Evolutionary conservation across 2,888 invertebrate genomes (phyloP).

Genomic region (Amaurobius ferox): DNA sequence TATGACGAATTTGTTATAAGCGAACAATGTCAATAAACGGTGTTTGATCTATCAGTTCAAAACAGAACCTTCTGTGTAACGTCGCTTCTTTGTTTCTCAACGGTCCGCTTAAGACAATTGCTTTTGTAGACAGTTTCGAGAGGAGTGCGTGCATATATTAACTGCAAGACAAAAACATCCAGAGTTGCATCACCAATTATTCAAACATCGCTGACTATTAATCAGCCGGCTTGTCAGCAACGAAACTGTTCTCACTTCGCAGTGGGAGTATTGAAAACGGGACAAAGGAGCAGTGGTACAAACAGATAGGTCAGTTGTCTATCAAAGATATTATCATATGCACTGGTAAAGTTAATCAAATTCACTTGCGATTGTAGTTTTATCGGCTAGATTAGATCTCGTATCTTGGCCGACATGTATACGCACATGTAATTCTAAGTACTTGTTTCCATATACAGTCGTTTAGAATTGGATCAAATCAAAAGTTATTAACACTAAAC

Average conservation of each 20-base stretch:
- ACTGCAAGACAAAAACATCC: background rate
- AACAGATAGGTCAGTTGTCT: background rate
- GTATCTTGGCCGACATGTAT: too few species aligned
- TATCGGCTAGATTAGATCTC: too few species aligned
- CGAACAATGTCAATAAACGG: too few species aligned
- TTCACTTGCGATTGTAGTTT: too few species aligned
- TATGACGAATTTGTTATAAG: too few species aligned
- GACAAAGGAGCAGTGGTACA: background rate
- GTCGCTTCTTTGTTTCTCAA: background rate
- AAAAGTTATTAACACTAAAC: too few species aligned
- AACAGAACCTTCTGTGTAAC: background rate
- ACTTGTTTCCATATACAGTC: too few species aligned
- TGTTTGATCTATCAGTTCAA: background rate
- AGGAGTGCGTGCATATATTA: background rate
- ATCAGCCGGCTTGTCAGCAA: background rate
- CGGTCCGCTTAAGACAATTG: background rate
- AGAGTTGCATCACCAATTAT: background rate
- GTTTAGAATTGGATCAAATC: too few species aligned
- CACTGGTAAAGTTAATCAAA: too few species aligned
- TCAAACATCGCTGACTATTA: background rate
- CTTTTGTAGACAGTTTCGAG: background rate
- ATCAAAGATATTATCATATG: too few species aligned
- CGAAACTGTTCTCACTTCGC: background rate
- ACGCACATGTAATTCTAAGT: too few species aligned
- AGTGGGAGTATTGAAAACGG: background rate